Base-by-base conservation (phyloP, 2,888 invertebrate genomes). In the Eupithecia vulgata region DNA sequence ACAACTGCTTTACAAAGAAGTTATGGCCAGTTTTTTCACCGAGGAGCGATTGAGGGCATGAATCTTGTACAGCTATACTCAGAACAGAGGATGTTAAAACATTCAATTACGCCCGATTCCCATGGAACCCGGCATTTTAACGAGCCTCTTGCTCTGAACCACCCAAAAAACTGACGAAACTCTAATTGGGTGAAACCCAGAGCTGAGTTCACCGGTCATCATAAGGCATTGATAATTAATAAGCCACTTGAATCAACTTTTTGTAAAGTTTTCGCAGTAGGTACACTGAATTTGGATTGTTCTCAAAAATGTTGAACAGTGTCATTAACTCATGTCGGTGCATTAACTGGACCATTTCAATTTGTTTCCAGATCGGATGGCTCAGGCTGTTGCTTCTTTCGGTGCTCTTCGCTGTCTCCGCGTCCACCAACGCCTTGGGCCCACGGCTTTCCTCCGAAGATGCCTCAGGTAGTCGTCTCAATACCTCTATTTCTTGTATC, bases 51-150 rank as follows among this genome's bases (percentile, higher is more conserved):
- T 83, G 89, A 84, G 91, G 92, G 85, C 90, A 88, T 79, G 83
- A 83, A 87, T 88, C 87, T 87, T 85, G 85, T 84, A 83, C 83
- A 84, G 80, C 73, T 78, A n/a, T n/a, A 78, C 82, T 84, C 85
- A 84, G 84, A 86, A 76, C 78, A 84, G 83, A 90, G 87, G 88
- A 89, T 90, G 87, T 84, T 89, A 87, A 85, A 88, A 88, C 88
- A 88, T 89, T 87, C 88, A 82, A 89, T 91, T 89, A 88, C 86
- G 84, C 87, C 85, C 88, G 81, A 82, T 76, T 79, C 75, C 78
- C 73, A 73, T 81, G 84, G 81, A 75, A 82, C 83, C 81, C 78
- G 91, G 90, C 86, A 92, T 93, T 91, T 93, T 93, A 93, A 93
- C 90, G 89, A 93, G 92, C 86, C 76, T 84, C 83, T 85, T 80